Base-by-base conservation (phyloP, 2,888 invertebrate species). In the Drosophila affinis region DNA sequence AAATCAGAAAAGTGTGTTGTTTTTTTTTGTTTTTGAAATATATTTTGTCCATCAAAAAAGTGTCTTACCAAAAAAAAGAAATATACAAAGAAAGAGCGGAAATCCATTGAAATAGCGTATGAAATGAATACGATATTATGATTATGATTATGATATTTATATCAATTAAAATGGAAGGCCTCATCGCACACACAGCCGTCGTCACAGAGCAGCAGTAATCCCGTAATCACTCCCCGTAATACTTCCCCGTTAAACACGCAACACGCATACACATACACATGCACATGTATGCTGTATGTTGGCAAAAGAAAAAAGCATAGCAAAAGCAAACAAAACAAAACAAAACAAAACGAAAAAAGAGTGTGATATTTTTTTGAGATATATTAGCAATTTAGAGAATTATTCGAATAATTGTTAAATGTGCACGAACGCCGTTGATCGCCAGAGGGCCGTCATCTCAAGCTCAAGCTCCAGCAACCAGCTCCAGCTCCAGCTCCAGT, bases 361-460 rank as follows among this genome's bases (percentile, higher is more conserved):
- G 89, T 82, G 88, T 89, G 88, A 90, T 90, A 89, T 89, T 74
- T 78, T 77, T 78, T 77, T 77, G 39, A 39, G 39, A 39, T 39
- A 88, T 87, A 89, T 79, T 85, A 88, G 86, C 72, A 84, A 84
- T 85, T 73, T 78, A 75, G 74, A 68, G 58, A 75, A 72, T 34
- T 57, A 64, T 54, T 47, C 51, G 54, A 48, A 48, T 55, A 58
- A 53, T 49, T 62, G 60, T 60, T 77, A 58, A 79, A 86, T 82
- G 77, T 85, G 83, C 65, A 74, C 62, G 39, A 39, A 39, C 39
- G n/a, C 49, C 32, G 51, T 47, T 48, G n/a, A 62, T 49, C 57
- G 57, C 56, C 69, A 60, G 44, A 56, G 46, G 63, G 62, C 69
- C 9, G 9, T 9, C 34, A 2, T 7, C 9, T 9, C 29, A 7